Evolutionary conservation across 2,888 invertebrate genomes (phyloP).

Genomic region (Catotricha subobsoleta): DNA sequence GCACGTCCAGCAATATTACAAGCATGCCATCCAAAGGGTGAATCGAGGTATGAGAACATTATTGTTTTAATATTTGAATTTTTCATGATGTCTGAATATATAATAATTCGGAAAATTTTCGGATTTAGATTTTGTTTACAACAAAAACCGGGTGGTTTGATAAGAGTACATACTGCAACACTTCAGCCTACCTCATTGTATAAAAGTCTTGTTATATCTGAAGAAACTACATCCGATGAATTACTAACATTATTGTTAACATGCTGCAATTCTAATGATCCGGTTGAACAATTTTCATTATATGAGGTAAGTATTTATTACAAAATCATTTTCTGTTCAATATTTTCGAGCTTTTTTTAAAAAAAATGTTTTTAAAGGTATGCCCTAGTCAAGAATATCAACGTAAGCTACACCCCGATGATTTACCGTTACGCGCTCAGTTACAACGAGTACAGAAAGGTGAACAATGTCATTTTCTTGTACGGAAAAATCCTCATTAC

Average conservation of each 20-base stretch:
- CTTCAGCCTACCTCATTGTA: constrained; percentile 83
- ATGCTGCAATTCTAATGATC: constrained; percentile 68
- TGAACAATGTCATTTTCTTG: constrained; percentile 58
- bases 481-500: constrained; percentile 64
- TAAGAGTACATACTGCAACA: constrained; percentile 81
- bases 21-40: constrained; percentile 84
- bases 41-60: constrained; percentile 51
- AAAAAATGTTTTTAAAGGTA: constrained; percentile 37
- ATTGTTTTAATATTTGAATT: neutral
- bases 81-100: neutral
- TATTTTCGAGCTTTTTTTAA: neutral
- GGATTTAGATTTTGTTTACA: constrained; percentile 59
- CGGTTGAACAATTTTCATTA: constrained; percentile 69
- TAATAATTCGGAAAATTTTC: neutral
- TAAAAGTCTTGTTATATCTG: constrained; percentile 77
- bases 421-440: constrained; percentile 66
- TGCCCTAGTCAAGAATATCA: constrained; percentile 70
- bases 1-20: constrained; percentile 80
- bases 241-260: constrained; percentile 65
- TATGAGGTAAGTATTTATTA: constrained; percentile 54
- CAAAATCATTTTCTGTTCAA: neutral
- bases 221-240: constrained; percentile 76
- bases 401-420: constrained; percentile 72
- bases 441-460: constrained; percentile 47
- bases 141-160: constrained; percentile 74